These are phyloP conservation scores for Urophycis tenuis DNA, from an alignment of 2,797 vertebrate genomes.

Conservation along the genomic window DNA sequence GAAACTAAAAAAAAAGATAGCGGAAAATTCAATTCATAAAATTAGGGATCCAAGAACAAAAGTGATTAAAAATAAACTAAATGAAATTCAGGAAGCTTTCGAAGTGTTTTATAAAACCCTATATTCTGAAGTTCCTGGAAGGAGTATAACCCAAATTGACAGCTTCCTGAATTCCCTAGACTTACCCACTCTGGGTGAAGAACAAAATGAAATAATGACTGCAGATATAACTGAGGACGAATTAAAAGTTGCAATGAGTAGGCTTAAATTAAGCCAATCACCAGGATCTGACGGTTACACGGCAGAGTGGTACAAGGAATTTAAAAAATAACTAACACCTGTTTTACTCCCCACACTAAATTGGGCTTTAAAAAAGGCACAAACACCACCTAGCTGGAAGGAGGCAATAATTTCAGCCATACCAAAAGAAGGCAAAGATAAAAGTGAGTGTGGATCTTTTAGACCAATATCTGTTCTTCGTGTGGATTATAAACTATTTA, in stretches of 20 bases:
- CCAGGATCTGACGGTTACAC: conserved; percentile 13
- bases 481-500: conserved; percentile 18
- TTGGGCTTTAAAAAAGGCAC: conserved; percentile 15
- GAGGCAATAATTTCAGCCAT: conserved; percentile 21
- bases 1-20: conserved; percentile 23
- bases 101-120: conserved; percentile 22
- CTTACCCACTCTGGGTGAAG: conserved; percentile 6
- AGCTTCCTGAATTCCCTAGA: conserved; percentile 13
- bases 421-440: conserved; percentile 10
- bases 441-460: conserved; percentile 7
- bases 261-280: conserved; percentile 9
- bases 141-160: conserved; percentile 5
- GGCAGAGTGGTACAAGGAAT: conserved; percentile 20
- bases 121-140: conserved; percentile 7
- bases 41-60: conserved; percentile 25
- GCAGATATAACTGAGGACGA: conserved; percentile 7
- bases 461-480: conserved; percentile 18
- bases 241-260: conserved; percentile 14
- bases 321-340: conserved; percentile 16
- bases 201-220: conserved; percentile 19
- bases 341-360: conserved; percentile 14
- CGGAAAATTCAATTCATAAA: conserved; percentile 29
- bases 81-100: conserved; percentile 21
- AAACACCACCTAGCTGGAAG: conserved; percentile 13
- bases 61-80: conserved; percentile 11